Percentiles rank a stretch among this genome's conserved stretches.
Conservation (phyloP, 2,888 invertebrate species). For the Nasonovia ribisnigri region DNA sequence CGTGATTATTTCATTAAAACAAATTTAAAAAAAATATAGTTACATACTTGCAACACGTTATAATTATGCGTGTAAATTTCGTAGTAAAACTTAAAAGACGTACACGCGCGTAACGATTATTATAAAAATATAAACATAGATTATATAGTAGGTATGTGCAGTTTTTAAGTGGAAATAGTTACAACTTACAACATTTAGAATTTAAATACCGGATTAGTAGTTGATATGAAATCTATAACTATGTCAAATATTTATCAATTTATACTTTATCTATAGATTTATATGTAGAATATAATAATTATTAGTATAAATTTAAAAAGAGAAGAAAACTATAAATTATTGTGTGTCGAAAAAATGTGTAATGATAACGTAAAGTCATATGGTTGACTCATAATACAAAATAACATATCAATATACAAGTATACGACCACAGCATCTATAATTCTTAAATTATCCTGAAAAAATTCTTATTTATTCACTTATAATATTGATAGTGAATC, state of each 20-base stretch:
- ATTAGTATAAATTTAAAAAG: background rate
- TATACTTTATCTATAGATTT: background rate
- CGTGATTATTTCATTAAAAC: background rate
- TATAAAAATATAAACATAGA: background rate
- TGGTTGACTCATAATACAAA: background rate
- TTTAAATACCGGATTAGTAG: background rate
- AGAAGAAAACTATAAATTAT: background rate
- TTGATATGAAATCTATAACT: background rate
- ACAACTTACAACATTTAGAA: background rate
- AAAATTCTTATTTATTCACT: too few relatives aligned
- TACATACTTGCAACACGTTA: background rate
- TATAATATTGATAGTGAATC: too few relatives aligned
- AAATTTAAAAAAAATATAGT: background rate
- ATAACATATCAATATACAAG: background rate
- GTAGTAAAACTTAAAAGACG: background rate
- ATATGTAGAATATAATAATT: background rate
- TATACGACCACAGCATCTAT: too few relatives aligned
- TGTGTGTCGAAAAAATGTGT: background rate
- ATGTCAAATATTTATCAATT: background rate
- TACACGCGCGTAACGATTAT: background rate
- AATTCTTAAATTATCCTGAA: too few relatives aligned
- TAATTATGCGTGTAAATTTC: background rate
- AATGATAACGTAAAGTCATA: background rate
- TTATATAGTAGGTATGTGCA: background rate
- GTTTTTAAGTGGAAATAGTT: background rate